These are phyloP conservation scores for Allygus modestus DNA, from an alignment of 2,888 invertebrate species.

Conservation along the genomic window DNA sequence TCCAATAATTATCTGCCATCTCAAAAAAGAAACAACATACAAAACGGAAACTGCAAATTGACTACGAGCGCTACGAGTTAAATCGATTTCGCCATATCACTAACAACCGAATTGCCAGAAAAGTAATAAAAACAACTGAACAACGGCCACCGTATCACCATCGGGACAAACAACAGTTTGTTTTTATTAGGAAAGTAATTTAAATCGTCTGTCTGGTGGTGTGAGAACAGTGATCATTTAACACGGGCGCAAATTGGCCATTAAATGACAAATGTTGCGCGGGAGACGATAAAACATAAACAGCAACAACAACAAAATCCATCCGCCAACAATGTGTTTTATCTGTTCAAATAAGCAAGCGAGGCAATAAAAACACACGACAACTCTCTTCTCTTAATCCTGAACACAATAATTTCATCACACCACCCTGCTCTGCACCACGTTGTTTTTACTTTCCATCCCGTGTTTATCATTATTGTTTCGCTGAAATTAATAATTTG, in stretches of 20 bases:
- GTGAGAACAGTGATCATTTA: slow-evolving; percentile 22
- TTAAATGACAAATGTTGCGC: slow-evolving; percentile 39
- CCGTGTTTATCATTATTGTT: slow-evolving; percentile 11
- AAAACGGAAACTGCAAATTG: not conserved
- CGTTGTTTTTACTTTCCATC: slow-evolving; percentile 22
- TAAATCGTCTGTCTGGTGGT: slow-evolving; percentile 13
- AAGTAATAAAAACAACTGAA: slow-evolving; percentile 36
- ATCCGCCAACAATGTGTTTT: slow-evolving; percentile 35
- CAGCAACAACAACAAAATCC: slow-evolving; percentile 44
- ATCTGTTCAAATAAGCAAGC: slow-evolving; percentile 45
- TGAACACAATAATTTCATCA: slow-evolving; percentile 42
- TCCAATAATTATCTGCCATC: too few species aligned
- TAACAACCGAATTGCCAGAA: slow-evolving; percentile 6
- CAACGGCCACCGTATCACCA: slow-evolving; percentile 25
- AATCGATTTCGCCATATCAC: slow-evolving; percentile 9
- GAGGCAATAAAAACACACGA: slow-evolving; percentile 33
- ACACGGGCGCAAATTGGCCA: slow-evolving; percentile 40
- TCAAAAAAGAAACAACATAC: not conserved
- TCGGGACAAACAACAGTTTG: slow-evolving; percentile 35
- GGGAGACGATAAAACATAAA: slow-evolving; percentile 11
- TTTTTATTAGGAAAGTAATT: slow-evolving; percentile 48
- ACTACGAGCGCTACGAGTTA: not conserved
- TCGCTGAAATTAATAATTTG: not conserved
- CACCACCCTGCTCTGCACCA: slow-evolving; percentile 5
- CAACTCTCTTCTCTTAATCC: slow-evolving; percentile 35